Conservation (phyloP, 2,113 vertebrate species). For the Hypocryptadius cinnamomeus region DNA sequence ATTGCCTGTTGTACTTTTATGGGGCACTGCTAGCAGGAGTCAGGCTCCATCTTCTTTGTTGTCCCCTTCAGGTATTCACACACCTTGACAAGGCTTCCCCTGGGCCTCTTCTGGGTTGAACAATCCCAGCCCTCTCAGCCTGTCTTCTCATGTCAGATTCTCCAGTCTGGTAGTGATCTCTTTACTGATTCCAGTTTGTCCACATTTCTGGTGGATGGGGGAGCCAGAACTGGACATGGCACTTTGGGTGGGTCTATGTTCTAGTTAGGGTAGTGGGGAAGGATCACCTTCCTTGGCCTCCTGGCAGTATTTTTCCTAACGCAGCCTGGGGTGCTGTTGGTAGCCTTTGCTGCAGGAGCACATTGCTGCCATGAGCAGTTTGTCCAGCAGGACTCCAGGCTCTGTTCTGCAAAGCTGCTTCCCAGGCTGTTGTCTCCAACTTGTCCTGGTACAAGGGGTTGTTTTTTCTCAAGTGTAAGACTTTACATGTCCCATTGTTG, state of each 20-base stretch:
- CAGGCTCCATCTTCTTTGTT: background rate
- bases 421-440: background rate
- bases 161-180: background rate
- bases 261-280: background rate
- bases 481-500: background rate
- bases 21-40: background rate
- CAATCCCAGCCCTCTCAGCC: background rate
- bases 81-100: background rate
- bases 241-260: background rate
- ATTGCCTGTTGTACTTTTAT: background rate
- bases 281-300: background rate
- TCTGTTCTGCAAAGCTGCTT: background rate
- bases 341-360: background rate
- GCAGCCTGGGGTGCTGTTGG: background rate
- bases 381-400: background rate
- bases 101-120: background rate
- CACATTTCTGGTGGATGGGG: background rate
- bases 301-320: background rate
- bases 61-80: background rate
- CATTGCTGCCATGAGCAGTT: fast-evolving
- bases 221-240: background rate
- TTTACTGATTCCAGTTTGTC: background rate
- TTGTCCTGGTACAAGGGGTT: background rate
- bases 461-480: background rate
- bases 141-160: background rate